Percentiles rank a stretch among this genome's conserved stretches.
Evolutionary conservation across 2,888 invertebrate genomes (phyloP).

Genomic region (Diabrotica balteata): DNA sequence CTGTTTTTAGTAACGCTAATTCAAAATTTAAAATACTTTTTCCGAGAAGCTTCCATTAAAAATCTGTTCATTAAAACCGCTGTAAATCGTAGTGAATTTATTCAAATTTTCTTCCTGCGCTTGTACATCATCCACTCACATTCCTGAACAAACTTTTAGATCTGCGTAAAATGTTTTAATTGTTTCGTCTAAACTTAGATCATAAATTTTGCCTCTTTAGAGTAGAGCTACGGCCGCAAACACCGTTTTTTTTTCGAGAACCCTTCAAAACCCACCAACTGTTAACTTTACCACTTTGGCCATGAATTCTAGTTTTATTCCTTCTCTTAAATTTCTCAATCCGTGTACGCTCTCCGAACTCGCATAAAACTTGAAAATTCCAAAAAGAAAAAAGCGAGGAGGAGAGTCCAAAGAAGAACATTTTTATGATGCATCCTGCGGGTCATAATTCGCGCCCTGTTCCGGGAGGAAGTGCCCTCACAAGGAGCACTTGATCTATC

Average conservation of each 20-base stretch:
- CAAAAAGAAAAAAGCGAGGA: conserved; percentile 13
- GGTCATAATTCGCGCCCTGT: conserved; percentile 26
- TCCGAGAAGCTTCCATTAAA: too few species aligned
- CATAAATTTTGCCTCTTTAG: conserved; percentile 17
- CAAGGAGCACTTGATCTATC: conserved; percentile 41
- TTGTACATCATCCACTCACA: neutral
- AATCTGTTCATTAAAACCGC: too few species aligned
- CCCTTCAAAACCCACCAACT: conserved; percentile 21
- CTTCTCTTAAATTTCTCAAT: conserved; percentile 21
- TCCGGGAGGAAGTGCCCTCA: conserved; percentile 31
- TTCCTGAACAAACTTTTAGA: conserved; percentile 6
- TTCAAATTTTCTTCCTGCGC: too few species aligned
- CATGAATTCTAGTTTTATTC: conserved; percentile 25
- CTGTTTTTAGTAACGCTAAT: too few species aligned
- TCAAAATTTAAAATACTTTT: too few species aligned
- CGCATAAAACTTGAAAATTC: conserved; percentile 15
- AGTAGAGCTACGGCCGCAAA: conserved; percentile 11
- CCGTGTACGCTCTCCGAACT: conserved; percentile 12
- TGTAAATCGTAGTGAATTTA: too few species aligned
- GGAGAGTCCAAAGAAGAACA: conserved; percentile 15
- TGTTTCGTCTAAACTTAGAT: conserved; percentile 18
- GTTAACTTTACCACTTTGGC: conserved; percentile 26
- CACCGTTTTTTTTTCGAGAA: conserved; percentile 14
- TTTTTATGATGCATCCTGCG: conserved; percentile 29
- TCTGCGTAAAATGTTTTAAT: conserved; percentile 19